A percentile compares a stretch with the other conserved stretches of the same genome.
phyloP scores from a whole-genome alignment of 2,113 vertebrate genomes.

The Ailurus styani region DNA sequence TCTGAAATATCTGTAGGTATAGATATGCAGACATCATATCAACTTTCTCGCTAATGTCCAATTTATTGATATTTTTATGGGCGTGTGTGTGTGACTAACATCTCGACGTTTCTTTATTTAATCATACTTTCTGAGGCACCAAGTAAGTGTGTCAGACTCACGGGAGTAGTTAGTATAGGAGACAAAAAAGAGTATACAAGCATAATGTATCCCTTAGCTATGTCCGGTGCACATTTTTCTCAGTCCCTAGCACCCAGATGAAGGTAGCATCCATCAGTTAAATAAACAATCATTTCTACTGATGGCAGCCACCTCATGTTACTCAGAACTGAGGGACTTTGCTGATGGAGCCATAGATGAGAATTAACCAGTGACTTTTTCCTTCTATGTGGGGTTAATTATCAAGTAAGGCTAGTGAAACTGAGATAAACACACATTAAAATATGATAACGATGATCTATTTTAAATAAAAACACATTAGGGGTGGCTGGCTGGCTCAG shows the following conservation, averaged over 20 bases:
- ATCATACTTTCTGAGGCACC: not conserved
- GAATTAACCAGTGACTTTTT: not conserved
- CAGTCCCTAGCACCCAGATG: not conserved
- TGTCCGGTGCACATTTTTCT: rapidly evolving
- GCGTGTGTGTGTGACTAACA: not conserved
- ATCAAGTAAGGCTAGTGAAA: not conserved
- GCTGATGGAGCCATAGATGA: not conserved
- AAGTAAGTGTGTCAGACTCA: not conserved
- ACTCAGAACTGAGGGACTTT: not conserved
- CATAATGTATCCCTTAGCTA: rapidly evolving
- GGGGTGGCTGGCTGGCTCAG: not conserved
- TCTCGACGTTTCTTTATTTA: no score
- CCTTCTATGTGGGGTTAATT: not conserved
- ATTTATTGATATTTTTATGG: not conserved
- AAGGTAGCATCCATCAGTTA: not conserved
- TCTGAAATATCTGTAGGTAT: not conserved
- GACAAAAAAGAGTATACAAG: rapidly evolving
- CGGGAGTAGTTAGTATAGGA: not conserved
- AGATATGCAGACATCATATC: not conserved
- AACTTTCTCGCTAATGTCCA: not conserved
- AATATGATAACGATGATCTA: not conserved
- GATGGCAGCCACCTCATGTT: not conserved
- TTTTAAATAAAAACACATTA: not conserved
- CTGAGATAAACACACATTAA: not conserved
- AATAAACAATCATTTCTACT: not conserved